Base-by-base conservation (phyloP, 2,888 invertebrate genomes). In the Temnothorax unifasciatus region DNA sequence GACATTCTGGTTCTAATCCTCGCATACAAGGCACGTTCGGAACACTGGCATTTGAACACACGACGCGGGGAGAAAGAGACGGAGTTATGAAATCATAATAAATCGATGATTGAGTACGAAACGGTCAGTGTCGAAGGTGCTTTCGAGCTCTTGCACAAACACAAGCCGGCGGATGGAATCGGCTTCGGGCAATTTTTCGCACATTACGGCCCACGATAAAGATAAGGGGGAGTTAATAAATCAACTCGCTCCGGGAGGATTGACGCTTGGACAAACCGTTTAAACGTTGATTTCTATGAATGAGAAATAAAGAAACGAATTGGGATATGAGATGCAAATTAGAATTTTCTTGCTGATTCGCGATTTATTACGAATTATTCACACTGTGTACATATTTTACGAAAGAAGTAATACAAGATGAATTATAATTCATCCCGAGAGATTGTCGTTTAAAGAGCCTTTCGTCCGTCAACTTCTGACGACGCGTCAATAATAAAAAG, bases 91-190 rank as follows among this genome's bases (percentile, higher is more conserved):
- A 77, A 77, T 44, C 29, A 68, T 68, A 68, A 57, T 77, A 44
- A 77, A 77, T 77, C 54, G 77, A 77, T 57, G 41, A 77, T 68
- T 15, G 29, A 68, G n/a, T 77, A 11, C 15, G 29, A 57, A 44
- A 68, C 15, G 41, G 41, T 77, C 68, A 66, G 25, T 41, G 52
- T 76, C 13, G n/a, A 44, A 44, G 68, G 41, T 54, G 77, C 68
- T 77, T 77, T 57, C 77, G 15, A 64, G n/a, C 15, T 66, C 44
- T 77, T 68, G 44, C 77, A 66, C 54, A 68, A 77, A 68, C 57
- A 9, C 57, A 66, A 29, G 3, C 15, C 25, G 34, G 18, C 13
- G 13, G 13, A 52, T 44, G 68, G 57, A 13, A 34, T 34, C 34
- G 34, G 34, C 44, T 25, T 50, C 50, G 61, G 21, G 50, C 15